Evolutionary conservation across 2,113 vertebrate genomes (phyloP), one percentile per base, ranked within the genome.

Genomic region (Xiphophorus couchianus): DNA sequence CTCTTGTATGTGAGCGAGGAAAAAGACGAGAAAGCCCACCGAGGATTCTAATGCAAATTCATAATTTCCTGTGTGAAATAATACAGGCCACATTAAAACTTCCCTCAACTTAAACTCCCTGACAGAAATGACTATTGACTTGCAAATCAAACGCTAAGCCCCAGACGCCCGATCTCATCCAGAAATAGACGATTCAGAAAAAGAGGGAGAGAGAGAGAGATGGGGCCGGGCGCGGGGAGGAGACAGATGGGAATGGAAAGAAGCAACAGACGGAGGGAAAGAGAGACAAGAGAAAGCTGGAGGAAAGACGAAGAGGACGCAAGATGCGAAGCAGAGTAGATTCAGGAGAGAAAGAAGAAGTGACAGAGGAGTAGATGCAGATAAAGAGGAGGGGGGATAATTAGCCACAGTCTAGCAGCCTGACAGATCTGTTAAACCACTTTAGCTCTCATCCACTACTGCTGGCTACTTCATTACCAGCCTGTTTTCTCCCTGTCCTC

Each of bases 401-500:
- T 93, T 92, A 93, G 87, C 89, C 83, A 84, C 80, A 87, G 90
- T 92, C 89, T 86, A 89, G 88, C 89, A 90, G 89, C 67, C 84
- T 91, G 92, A 91, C 92, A 91, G 87, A 88, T 89, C 84, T 84
- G 83, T 89, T 88, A 81, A 86, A 90, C 84, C 90, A 89, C 91
- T 92, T 90, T 89, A 89, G 76, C 84, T 85, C 81, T 90, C 82
- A 83, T 88, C 78, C 80, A 86, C 87, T 84, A 79, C 79, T 78
- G 80, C 19, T 80, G 84, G 88, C 60, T 81, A 89, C 87, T 92
- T 90, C 89, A 92, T 93, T 92, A 92, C 78, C 78, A 71, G 80
- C 73, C 86, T 76, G 73, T 86, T 82, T 72, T 78, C 73, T 81
- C 77, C 62, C 66, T 60, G 62, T 67, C 42, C 73, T 71, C 66